These are phyloP conservation scores for Enteromius treurensis DNA, from an alignment of 2,797 vertebrate genomes.

Conservation along the genomic window DNA sequence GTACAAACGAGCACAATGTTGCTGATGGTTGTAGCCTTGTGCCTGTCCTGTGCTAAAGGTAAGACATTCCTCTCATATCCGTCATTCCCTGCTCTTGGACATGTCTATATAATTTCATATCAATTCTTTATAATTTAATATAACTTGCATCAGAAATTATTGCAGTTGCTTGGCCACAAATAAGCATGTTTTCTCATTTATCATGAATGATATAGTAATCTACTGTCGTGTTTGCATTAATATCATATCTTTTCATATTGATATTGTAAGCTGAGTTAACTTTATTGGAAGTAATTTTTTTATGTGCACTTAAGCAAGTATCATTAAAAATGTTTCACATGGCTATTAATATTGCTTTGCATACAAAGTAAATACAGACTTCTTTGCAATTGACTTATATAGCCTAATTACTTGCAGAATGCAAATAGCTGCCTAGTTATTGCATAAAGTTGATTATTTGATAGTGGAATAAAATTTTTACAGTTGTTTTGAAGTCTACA, in stretches of 20 bases:
- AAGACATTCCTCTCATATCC: conserved; percentile 20
- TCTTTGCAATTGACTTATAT: not conserved
- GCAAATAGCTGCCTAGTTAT: not conserved
- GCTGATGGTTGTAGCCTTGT: conserved; percentile 26
- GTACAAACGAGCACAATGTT: conserved; percentile 43
- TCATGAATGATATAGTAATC: not conserved
- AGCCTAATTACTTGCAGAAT: not conserved
- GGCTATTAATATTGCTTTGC: not conserved
- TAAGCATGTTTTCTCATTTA: not conserved
- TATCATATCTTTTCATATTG: not conserved
- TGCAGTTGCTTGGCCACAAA: not conserved
- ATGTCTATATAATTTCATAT: not conserved
- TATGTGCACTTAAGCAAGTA: not conserved
- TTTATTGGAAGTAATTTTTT: not conserved
- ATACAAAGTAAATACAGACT: conserved; percentile 5
- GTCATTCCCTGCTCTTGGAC: not conserved
- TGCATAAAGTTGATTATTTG: conserved; percentile 5
- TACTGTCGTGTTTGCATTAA: conserved; percentile 3
- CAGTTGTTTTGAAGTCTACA: conserved; percentile 10
- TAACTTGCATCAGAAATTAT: not conserved
- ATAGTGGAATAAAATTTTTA: not conserved
- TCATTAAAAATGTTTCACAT: not conserved
- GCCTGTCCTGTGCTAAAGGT: conserved; percentile 48
- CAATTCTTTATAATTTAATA: not conserved
- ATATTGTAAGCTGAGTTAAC: not conserved